Base-by-base conservation (phyloP, 2,888 invertebrate species). In the Melinaea menophilus region DNA sequence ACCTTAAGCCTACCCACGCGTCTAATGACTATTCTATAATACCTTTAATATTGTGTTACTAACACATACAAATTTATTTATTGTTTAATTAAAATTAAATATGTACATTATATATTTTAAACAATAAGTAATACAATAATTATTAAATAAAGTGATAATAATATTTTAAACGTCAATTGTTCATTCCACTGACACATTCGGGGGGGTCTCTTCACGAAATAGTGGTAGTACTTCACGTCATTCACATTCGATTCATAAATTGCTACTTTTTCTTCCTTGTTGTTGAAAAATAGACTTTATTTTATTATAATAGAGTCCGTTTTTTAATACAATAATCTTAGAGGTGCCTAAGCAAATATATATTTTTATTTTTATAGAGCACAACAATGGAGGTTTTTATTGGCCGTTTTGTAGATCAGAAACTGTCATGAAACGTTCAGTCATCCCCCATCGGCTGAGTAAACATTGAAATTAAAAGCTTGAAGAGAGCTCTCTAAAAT, bases 341-440 rank as follows among this genome's bases (percentile, higher is more conserved):
- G 73, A 74, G 76, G 80, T 77, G 82, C 65, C 65, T 77, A 73
- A 75, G 73, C 71, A 81, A 78, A 75, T 75, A 75, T 76, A 81
- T 79, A 77, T 77, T 66, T 76, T 77, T 82, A 78, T 82, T 84
- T 82, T 80, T 76, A 79, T 80, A 82, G 77, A 75, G 74, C 72
- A 73, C 74, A 79, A 86, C 85, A 87, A 87, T 83, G 78, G 83
- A 72, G 71, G 75, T 77, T 79, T 84, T 85, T 86, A 87, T 88
- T 88, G 82, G 88, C 86, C 82, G 80, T 84, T 86, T 86, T 85
- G 86, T 85, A 78, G 79, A 84, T 81, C 80, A 78, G 81, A 82
- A 82, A 85, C 81, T 84, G 85, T 85, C 85, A 84, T 82, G 78
- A 82, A 85, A 79, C 75, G 82, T 81, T 78, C 75, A 84, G 82